Percentiles rank a stretch among this genome's conserved stretches.
phyloP scores from a whole-genome alignment of 2,113 vertebrate genomes.

The Apodemus speciosus region DNA sequence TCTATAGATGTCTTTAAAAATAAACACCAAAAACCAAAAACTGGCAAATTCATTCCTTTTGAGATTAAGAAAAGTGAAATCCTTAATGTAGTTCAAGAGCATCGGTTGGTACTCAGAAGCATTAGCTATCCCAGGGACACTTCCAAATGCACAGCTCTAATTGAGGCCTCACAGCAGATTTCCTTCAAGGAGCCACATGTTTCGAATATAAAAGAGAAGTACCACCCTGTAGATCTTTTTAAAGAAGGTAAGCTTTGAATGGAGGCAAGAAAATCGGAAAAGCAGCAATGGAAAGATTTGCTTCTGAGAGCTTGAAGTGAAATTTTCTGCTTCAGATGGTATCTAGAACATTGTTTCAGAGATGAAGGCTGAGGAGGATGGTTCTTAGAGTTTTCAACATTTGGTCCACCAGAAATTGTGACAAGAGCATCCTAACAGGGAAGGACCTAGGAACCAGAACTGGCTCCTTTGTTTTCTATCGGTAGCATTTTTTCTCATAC shows the following conservation, averaged over 20 bases:
- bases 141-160: background rate
- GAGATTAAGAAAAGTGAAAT: slow-evolving; percentile 39
- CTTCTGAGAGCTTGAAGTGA: background rate
- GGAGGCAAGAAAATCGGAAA: background rate
- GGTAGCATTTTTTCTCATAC: background rate
- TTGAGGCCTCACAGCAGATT: background rate
- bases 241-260: slow-evolving; percentile 58
- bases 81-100: background rate
- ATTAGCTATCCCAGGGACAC: slow-evolving; percentile 21
- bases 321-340: background rate
- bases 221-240: background rate
- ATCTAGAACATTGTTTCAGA: background rate
- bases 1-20: slow-evolving; percentile 76
- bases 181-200: background rate
- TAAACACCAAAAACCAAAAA: slow-evolving; percentile 65
- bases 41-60: slow-evolving; percentile 57
- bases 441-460: background rate
- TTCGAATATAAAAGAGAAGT: slow-evolving; percentile 43
- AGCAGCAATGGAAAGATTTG: background rate
- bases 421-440: background rate
- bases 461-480: background rate
- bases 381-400: background rate
- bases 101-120: background rate
- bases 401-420: background rate
- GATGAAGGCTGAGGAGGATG: background rate